phyloP scores from a whole-genome alignment of 2,797 vertebrate species.

The Notamacropus eugenii region DNA sequence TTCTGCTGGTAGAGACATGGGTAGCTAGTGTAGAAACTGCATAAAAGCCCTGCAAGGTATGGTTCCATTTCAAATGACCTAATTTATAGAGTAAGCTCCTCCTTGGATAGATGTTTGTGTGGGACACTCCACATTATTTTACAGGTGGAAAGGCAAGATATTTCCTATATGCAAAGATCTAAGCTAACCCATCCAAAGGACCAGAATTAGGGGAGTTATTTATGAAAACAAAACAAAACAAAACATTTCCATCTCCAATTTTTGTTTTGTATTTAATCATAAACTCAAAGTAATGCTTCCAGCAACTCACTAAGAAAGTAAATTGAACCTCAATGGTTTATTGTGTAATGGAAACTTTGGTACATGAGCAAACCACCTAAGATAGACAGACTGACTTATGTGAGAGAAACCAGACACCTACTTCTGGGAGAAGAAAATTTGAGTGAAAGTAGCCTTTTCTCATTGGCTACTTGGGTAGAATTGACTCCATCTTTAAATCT shows the following conservation, averaged over 20 bases:
- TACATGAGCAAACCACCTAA: not conserved
- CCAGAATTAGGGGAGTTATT: not conserved
- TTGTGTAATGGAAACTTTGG: not conserved
- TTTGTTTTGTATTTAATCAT: not conserved
- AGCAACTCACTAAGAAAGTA: not conserved
- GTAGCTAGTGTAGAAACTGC: constrained; percentile 29
- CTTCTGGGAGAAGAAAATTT: not conserved
- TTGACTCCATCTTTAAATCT: not conserved
- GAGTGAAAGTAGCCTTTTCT: not conserved
- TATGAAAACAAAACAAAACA: not conserved
- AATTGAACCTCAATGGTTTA: not conserved
- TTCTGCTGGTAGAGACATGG: not conserved
- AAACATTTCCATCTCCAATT: not conserved
- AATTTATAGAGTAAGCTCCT: not conserved
- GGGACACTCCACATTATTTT: not conserved
- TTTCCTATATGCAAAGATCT: not conserved
- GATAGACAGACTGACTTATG: not conserved
- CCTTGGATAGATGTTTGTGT: not conserved
- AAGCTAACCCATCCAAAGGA: not conserved
- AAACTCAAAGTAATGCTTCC: not conserved
- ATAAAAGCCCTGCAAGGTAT: not conserved
- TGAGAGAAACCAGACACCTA: not conserved
- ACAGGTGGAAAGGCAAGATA: not conserved
- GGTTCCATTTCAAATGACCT: not conserved
- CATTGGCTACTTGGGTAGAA: not conserved